A percentile compares a stretch with the other conserved stretches of the same genome.
Conservation (phyloP, 1,140 invertebrate genomes). For the Apolygus lucorum region DNA sequence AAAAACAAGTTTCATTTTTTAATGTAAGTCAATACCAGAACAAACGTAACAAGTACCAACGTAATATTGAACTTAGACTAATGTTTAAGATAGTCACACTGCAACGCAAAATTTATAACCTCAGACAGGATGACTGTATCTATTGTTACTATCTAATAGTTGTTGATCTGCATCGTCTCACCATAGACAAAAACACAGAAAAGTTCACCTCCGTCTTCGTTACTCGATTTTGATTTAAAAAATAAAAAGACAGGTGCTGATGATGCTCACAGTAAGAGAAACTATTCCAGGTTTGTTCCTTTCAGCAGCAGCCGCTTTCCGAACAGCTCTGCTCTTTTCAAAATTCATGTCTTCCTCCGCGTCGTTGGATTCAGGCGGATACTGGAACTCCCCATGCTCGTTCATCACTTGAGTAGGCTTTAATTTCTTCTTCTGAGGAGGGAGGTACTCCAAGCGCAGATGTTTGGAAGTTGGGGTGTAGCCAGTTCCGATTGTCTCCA, state of each 20-base stretch:
- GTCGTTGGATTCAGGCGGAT: slow-evolving; percentile 41
- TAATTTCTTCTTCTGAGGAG: slow-evolving; percentile 38
- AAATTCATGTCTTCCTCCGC: slow-evolving; percentile 32
- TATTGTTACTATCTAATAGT: no score
- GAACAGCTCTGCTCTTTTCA: slow-evolving; percentile 25
- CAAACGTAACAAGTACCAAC: no score
- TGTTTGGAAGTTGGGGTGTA: slow-evolving; percentile 47
- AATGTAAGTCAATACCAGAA: no score
- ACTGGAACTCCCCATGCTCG: slow-evolving; percentile 40
- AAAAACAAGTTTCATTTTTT: no score
- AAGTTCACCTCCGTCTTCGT: no score
- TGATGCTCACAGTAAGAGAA: slow-evolving; percentile 25
- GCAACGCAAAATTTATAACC: no score
- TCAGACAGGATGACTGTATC: no score
- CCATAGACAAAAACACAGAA: no score
- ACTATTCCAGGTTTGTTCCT: slow-evolving; percentile 40
- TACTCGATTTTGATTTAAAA: not conserved
- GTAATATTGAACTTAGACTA: no score
- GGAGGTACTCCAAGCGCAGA: slow-evolving; percentile 45
- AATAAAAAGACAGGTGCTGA: not conserved
- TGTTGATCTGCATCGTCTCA: no score
- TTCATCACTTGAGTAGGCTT: slow-evolving; percentile 37
- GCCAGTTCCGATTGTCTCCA: slow-evolving; percentile 52
- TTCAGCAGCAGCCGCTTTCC: slow-evolving; percentile 34
- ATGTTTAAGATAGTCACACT: no score